Evolutionary conservation across 1,140 invertebrate genomes (phyloP).

Genomic region (Pogonomyrmex barbatus): DNA sequence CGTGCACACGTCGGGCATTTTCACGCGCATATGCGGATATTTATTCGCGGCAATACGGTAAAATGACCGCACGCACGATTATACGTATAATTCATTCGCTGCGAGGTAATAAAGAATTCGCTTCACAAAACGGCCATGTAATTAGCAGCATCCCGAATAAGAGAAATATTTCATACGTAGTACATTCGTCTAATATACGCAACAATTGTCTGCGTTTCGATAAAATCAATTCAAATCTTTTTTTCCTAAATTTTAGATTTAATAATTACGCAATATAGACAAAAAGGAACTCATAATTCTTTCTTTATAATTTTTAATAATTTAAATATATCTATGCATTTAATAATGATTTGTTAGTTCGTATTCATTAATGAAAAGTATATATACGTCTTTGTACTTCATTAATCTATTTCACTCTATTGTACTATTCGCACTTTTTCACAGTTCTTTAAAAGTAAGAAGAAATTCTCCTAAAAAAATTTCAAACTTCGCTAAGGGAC

Average conservation of each 20-base stretch:
- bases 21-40: constrained; percentile 48
- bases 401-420: constrained; percentile 41
- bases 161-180: constrained; percentile 37
- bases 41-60: constrained; percentile 47
- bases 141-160: constrained; percentile 47
- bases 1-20: constrained; percentile 32
- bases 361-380: neutral
- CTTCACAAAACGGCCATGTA: constrained; percentile 49
- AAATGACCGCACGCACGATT: constrained; percentile 52
- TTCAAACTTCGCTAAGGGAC: constrained; percentile 24
- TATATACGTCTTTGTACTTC: neutral
- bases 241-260: neutral
- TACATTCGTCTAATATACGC: constrained; percentile 28
- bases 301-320: neutral
- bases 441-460: neutral
- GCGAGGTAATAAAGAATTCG: constrained; percentile 59
- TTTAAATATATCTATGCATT: neutral
- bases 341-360: constrained; percentile 16
- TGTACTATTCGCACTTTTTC: neutral
- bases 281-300: neutral
- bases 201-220: constrained; percentile 5
- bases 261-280: neutral
- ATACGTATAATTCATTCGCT: constrained; percentile 54
- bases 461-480: constrained; percentile 25
- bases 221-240: neutral